Conservation (phyloP, 2,888 invertebrate species). For the Cephus pygmeus region DNA sequence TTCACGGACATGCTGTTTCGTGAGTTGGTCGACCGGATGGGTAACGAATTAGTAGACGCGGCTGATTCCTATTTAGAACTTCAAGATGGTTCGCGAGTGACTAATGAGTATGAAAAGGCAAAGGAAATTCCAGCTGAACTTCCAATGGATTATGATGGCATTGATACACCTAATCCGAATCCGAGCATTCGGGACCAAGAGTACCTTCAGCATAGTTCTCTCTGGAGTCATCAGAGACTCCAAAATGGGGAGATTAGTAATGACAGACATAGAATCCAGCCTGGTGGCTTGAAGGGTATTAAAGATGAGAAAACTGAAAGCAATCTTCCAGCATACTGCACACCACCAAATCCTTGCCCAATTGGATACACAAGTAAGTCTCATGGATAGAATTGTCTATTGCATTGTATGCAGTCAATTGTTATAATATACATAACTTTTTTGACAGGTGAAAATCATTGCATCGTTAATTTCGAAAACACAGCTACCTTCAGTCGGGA, state of each 20-base stretch:
- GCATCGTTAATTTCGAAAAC: conserved; percentile 92
- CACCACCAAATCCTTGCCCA: conserved; percentile 99
- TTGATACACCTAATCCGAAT: conserved; percentile 77
- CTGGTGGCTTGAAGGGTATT: conserved; percentile 68
- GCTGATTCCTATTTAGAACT: conserved; percentile 76
- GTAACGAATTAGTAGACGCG: conserved; percentile 77
- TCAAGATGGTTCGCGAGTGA: conserved; percentile 67
- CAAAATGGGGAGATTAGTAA: conserved; percentile 66
- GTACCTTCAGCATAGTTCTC: conserved; percentile 82
- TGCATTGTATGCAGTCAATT: background rate
- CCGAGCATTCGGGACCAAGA: conserved; percentile 89
- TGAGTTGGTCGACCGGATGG: conserved; percentile 83
- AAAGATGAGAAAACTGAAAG: conserved; percentile 91
- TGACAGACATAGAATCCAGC: conserved; percentile 62
- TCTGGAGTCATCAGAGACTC: conserved; percentile 81
- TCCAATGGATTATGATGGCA: conserved; percentile 78
- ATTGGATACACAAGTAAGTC: conserved; percentile 85
- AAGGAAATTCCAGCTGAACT: conserved; percentile 60
- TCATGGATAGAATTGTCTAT: background rate
- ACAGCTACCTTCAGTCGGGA: conserved; percentile 94
- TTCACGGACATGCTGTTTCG: conserved; percentile 79
- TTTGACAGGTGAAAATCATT: conserved; percentile 82
- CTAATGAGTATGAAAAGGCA: conserved; percentile 45
- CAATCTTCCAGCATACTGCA: conserved; percentile 96
- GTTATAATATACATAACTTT: conserved; percentile 3